Conservation (phyloP, 2,113 vertebrate species). For the Oryzias melastigma region DNA sequence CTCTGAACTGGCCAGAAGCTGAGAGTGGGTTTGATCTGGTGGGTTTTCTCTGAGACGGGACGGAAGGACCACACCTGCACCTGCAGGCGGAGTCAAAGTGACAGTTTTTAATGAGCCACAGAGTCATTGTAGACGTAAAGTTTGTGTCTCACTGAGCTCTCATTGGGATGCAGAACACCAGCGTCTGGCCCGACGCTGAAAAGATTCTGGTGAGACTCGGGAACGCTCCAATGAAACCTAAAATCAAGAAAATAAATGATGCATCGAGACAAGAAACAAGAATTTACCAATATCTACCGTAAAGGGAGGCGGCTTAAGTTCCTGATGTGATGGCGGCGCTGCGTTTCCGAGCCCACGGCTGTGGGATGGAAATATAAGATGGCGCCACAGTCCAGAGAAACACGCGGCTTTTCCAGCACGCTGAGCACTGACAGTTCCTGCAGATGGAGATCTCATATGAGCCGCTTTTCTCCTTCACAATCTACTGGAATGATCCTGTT, state of each 20-base stretch:
- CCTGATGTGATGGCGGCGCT: constrained; percentile 74
- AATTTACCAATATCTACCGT: constrained; percentile 39
- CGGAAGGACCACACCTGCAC: constrained; percentile 86
- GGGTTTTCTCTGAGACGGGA: constrained; percentile 79
- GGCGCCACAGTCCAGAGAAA: constrained; percentile 79
- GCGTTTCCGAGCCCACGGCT: constrained; percentile 74
- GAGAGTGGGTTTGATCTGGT: constrained; percentile 76
- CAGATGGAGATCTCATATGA: background rate
- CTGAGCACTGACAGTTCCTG: constrained; percentile 82
- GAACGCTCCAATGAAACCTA: constrained; percentile 86
- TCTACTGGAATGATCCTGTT: too few relatives aligned
- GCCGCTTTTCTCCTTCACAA: too few relatives aligned
- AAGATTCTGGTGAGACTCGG: constrained; percentile 62
- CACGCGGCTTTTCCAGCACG: constrained; percentile 72
- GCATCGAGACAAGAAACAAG: too few relatives aligned
- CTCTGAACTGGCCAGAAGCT: constrained; percentile 74
- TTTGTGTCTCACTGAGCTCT: constrained; percentile 78
- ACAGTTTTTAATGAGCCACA: background rate
- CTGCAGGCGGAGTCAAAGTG: constrained; percentile 63
- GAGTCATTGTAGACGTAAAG: background rate
- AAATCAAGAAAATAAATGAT: constrained; percentile 26
- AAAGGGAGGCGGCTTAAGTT: constrained; percentile 83
- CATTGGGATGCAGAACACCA: constrained; percentile 85
- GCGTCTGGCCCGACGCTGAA: constrained; percentile 80
- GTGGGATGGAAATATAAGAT: constrained; percentile 87